These are phyloP conservation scores for Polymixis lichenea DNA, from an alignment of 2,888 invertebrate genomes.

Conservation along the genomic window DNA sequence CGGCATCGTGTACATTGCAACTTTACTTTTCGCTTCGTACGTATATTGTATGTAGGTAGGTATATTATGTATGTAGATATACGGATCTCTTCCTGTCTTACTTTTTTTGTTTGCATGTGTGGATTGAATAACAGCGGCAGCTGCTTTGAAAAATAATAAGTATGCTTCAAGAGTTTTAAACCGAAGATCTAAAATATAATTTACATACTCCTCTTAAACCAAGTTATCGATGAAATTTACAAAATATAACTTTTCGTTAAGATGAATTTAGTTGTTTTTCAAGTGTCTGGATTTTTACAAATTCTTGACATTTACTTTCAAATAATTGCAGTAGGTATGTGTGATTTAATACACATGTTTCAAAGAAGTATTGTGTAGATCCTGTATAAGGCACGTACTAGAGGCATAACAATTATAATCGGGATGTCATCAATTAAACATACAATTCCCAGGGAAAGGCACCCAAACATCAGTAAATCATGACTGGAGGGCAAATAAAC, in stretches of 20 bases:
- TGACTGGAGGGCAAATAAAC: conserved; percentile 36
- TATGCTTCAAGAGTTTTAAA: not conserved
- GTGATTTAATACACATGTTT: not conserved
- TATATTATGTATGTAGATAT: conserved; percentile 15
- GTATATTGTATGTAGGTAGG: conserved; percentile 9
- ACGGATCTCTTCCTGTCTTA: conserved; percentile 50
- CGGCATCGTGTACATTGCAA: conserved; percentile 50
- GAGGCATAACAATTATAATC: not conserved
- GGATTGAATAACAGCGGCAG: conserved; percentile 33
- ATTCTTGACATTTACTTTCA: not conserved
- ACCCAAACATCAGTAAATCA: conserved; percentile 28
- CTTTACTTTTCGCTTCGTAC: conserved; percentile 41
- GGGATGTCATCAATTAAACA: conserved; percentile 9
- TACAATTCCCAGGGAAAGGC: not conserved
- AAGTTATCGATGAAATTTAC: not conserved
- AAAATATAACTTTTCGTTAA: not conserved
- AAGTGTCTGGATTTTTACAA: not conserved
- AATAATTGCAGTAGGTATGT: not conserved
- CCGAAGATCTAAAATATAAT: not conserved
- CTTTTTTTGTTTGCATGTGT: conserved; percentile 25
- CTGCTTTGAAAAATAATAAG: not conserved
- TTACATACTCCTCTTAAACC: too few species aligned
- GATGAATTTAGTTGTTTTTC: not conserved
- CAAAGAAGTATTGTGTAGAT: not conserved
- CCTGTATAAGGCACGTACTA: not conserved